Base-by-base conservation (phyloP, 2,113 vertebrate genomes). In the Ameiurus melas region DNA sequence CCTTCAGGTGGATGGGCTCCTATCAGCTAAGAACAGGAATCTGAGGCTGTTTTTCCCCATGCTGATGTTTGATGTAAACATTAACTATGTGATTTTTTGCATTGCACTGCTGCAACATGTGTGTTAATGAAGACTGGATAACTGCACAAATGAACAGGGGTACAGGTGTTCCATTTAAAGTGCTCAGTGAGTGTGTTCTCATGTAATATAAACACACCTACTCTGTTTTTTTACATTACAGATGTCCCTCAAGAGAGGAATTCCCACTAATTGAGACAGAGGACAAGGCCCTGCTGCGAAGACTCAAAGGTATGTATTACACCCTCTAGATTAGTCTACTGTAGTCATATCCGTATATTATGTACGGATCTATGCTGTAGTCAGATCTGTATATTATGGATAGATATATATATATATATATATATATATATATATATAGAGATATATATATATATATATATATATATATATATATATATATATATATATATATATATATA, bases 231-330 rank as follows among this genome's bases (percentile, higher is more conserved):
- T 91, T 55, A 90, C 80, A 66, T 88, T 73, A 9, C 91, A 98
- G 97, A 25, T 98, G 97, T 57, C 97, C 97, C 0, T 96, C 96
- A 20, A 93, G 96, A 86, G 96, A 97, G 78, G 96, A 97, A 83
- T 98, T 98, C 53, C 97, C 97, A 1, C 92, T 98, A 36, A 98
- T 98, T 16, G 97, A 98, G 94, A 97, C 97, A 0, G 97, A 98
- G 91, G 92, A 96, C 0, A 97, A 97, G 77, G 97, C 97, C 6
- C 96, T 96, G 75, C 86, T 98, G 27, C 91, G 97, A 81, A 95
- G 97, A 91, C 95, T 98, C 68, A 97, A 96, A 96, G 97, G 97
- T 98, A 86, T 93, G 89, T 58, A 47, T 22, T 10, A 60, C 30
- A 68, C 5, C 55, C 55, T 3, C 17, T 19, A 5, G 19, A 57